These are phyloP conservation scores for Muscidifurax raptorellus DNA, from an alignment of 1,140 invertebrate genomes.

Conservation along the genomic window DNA sequence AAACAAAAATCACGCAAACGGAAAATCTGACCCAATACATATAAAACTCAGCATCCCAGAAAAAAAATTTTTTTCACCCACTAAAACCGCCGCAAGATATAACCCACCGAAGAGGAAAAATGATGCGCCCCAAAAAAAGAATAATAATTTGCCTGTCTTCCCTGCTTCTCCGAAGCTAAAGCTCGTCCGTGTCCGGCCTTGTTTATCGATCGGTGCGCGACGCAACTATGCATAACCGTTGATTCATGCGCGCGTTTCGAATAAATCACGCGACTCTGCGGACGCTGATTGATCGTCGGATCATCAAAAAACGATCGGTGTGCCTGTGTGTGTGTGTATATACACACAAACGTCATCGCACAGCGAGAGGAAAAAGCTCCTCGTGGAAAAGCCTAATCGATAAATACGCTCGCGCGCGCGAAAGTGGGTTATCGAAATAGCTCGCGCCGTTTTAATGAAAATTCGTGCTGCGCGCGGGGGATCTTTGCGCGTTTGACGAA, in stretches of 20 bases:
- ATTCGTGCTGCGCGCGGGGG: no score
- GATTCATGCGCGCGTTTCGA: conserved; percentile 3
- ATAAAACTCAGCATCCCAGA: no score
- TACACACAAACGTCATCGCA: not conserved
- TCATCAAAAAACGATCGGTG: conserved; percentile 28
- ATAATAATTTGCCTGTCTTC: not conserved
- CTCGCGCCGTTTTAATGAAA: no score
- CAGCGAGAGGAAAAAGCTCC: not conserved
- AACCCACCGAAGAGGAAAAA: not conserved
- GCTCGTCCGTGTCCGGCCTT: not conserved
- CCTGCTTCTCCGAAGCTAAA: not conserved
- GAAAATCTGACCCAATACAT: no score
- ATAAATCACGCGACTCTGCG: conserved; percentile 13
- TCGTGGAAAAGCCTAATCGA: not conserved
- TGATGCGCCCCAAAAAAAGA: not conserved
- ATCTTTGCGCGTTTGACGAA: no score
- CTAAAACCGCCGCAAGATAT: no score
- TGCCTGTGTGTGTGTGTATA: no score
- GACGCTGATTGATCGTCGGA: conserved; percentile 14
- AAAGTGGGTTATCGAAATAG: conserved; percentile 6
- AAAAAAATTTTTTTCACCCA: no score
- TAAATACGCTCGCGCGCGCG: not conserved
- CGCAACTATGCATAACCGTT: conserved; percentile 3
- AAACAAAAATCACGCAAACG: no score
- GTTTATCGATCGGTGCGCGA: conserved; percentile 8